phyloP scores from a whole-genome alignment of 1,140 invertebrate species.

The Xylocopa sonorina region DNA sequence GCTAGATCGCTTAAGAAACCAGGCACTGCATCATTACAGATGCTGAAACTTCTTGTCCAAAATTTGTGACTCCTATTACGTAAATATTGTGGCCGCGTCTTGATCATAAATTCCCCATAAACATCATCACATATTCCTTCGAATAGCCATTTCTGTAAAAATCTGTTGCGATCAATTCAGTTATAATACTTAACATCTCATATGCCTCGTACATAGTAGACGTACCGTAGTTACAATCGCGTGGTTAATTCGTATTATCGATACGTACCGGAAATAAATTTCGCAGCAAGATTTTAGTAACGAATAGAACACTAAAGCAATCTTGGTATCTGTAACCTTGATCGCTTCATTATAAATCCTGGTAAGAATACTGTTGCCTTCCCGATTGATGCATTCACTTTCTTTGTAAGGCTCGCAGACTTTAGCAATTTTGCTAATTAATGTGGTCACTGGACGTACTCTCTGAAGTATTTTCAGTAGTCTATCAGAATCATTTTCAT shows the following conservation, averaged over 20 bases:
- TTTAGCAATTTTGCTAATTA: slow-evolving; percentile 83
- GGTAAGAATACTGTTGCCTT: slow-evolving; percentile 83
- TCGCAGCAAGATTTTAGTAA: slow-evolving; percentile 84
- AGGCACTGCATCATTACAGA: slow-evolving; percentile 82
- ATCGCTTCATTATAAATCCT: slow-evolving; percentile 84
- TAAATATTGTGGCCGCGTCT: slow-evolving; percentile 81
- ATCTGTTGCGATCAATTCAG: slow-evolving; percentile 74
- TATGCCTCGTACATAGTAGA: too few relatives aligned
- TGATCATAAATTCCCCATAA: slow-evolving; percentile 85
- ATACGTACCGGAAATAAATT: slow-evolving; percentile 84
- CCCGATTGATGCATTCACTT: slow-evolving; percentile 73
- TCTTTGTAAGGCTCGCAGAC: slow-evolving; percentile 81
- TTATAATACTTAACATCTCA: neutral
- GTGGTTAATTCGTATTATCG: too few relatives aligned
- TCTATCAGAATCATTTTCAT: slow-evolving; percentile 76
- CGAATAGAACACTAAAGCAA: slow-evolving; percentile 82
- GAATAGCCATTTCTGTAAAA: slow-evolving; percentile 85
- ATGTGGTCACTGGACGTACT: slow-evolving; percentile 80
- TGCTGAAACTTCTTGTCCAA: slow-evolving; percentile 84
- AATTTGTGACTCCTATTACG: slow-evolving; percentile 83
- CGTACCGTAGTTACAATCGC: too few relatives aligned
- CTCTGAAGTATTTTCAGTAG: slow-evolving; percentile 81
- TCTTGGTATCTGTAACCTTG: slow-evolving; percentile 81
- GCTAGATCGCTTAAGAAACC: slow-evolving; percentile 82
- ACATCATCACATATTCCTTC: slow-evolving; percentile 84